These are phyloP conservation scores for Cladopsammia gracilis DNA, from an alignment of 64 coral and sea anemone genomes.

Conservation along the genomic window DNA sequence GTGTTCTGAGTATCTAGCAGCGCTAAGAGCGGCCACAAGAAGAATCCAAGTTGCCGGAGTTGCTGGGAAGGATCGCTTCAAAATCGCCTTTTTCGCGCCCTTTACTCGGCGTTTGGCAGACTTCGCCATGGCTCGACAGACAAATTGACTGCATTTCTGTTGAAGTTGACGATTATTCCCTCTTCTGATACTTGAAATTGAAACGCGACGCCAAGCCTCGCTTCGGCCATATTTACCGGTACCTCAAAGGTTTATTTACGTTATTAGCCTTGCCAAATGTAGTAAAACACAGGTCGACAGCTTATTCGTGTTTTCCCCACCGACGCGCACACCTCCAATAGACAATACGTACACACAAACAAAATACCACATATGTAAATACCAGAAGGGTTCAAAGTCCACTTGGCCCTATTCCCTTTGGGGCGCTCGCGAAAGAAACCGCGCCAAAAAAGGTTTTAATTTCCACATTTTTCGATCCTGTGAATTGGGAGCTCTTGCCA, in stretches of 20 bases:
- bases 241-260: neutral
- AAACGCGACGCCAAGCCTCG: slow-evolving; percentile 96
- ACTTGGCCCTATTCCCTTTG: neutral
- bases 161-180: slow-evolving; percentile 88
- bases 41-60: slow-evolving; percentile 92
- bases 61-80: slow-evolving; percentile 94
- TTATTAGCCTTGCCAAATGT: neutral
- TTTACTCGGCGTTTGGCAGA: slow-evolving; percentile 80
- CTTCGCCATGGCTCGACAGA: slow-evolving; percentile 78
- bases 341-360: too few species aligned
- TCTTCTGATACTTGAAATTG: slow-evolving; percentile 97
- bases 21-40: slow-evolving; percentile 88
- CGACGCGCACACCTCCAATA: slow-evolving; percentile 37
- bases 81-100: slow-evolving; percentile 73
- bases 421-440: too few species aligned
- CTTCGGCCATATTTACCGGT: slow-evolving; percentile 85
- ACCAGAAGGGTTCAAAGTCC: slow-evolving; percentile 8
- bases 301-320: neutral
- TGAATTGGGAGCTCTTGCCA: too few species aligned
- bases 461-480: too few species aligned
- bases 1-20: slow-evolving; percentile 92
- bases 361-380: neutral
- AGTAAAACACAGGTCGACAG: neutral
- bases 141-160: slow-evolving; percentile 87
- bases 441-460: too few species aligned